Evolutionary conservation across 2,888 invertebrate genomes (phyloP), one percentile per base, ranked within the genome.

Genomic region (Heteropelma amictum): DNA sequence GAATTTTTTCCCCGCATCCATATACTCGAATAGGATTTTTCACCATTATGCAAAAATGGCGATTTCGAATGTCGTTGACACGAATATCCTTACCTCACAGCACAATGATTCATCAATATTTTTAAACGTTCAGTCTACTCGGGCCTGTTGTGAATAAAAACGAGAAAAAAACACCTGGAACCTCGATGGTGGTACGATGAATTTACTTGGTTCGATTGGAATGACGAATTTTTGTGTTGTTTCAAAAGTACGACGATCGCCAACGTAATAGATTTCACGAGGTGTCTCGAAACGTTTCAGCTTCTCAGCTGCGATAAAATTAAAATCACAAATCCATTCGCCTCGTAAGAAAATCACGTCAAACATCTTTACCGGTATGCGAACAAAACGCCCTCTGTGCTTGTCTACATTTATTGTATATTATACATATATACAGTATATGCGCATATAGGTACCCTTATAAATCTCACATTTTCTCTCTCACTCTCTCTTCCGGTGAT

Each of bases 1-100:
- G 72, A 65, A 53, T 72, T 47, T 72, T 68, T 56, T 56, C 40
- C 28, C 45, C 51, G 35, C 51, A 65, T 19, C 30, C 35, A 51
- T 65, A 21, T n/a, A n/a, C n/a, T n/a, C 56, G 40, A 17, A 64
- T 58, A 12, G 33, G 49, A 35, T 40, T 40, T 65, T 6, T 35
- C 33, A 14, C 30, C 33, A 12, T 56, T 56, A 26, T 38, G 38
- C 53, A 35, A 14, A 6, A 33, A 33, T n/a, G n/a, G n/a, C n/a
- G n/a, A n/a, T n/a, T n/a, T n/a, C n/a, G n/a, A n/a, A n/a, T n/a
- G n/a, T n/a, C n/a, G n/a, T n/a, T n/a, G n/a, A n/a, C n/a, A n/a
- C n/a, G n/a, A n/a, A n/a, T n/a, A n/a, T n/a, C n/a, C n/a, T n/a
- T n/a, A n/a, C n/a, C n/a, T n/a, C n/a, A n/a, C n/a, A n/a, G n/a